A percentile compares a stretch with the other conserved stretches of the same genome.
phyloP scores from a whole-genome alignment of 2,113 vertebrate species.

The Trematocara marginatum region DNA sequence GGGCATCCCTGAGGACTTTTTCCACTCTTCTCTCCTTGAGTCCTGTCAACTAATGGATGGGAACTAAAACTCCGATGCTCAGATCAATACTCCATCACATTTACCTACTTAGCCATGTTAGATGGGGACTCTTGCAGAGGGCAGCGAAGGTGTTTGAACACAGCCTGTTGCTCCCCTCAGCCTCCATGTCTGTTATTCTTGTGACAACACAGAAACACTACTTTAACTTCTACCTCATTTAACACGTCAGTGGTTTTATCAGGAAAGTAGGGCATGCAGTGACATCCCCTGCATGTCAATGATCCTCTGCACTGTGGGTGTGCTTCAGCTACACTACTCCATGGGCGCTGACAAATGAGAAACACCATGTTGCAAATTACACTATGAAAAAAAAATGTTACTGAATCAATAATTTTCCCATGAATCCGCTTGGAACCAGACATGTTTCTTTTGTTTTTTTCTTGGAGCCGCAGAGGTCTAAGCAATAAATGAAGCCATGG shows the following conservation, averaged over 20 bases:
- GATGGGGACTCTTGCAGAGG: constrained; percentile 11
- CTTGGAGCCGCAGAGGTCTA: neutral
- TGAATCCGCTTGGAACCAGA: neutral
- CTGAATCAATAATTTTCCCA: neutral
- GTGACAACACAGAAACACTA: constrained; percentile 13
- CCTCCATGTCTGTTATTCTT: neutral
- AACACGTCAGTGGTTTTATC: constrained; percentile 52
- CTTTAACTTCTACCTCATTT: constrained; percentile 42
- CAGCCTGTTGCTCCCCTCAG: neutral
- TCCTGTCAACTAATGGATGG: constrained; percentile 15
- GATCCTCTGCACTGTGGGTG: constrained; percentile 22
- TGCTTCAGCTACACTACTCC: neutral
- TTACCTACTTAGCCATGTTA: constrained; percentile 46
- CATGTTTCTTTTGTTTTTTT: neutral
- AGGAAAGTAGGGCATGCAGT: constrained; percentile 23
- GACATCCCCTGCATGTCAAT: constrained; percentile 49
- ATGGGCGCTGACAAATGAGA: constrained; percentile 19
- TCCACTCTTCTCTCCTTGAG: neutral
- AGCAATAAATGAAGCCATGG: neutral
- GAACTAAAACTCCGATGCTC: neutral
- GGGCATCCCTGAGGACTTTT: neutral
- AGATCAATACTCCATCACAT: constrained; percentile 63
- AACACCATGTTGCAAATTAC: constrained; percentile 31
- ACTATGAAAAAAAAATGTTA: neutral
- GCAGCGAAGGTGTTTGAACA: constrained; percentile 2